Percentiles rank a stretch among this genome's conserved stretches.
Evolutionary conservation across 2,888 invertebrate species (phyloP).

Genomic region (Mechanitis messenoides): DNA sequence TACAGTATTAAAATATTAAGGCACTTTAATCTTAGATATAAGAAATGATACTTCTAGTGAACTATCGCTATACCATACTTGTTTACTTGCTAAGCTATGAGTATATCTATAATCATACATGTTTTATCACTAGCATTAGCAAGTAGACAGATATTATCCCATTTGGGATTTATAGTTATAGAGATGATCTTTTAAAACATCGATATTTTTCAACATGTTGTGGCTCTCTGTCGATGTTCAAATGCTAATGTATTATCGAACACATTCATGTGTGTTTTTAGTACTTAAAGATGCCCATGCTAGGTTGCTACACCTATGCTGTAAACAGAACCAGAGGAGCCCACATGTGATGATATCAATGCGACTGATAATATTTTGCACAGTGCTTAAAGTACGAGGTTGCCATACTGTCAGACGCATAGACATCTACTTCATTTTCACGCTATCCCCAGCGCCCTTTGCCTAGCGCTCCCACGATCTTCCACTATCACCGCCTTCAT

Average conservation of each 20-base stretch:
- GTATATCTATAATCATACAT: constrained; percentile 31
- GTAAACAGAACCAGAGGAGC: constrained; percentile 23
- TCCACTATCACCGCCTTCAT: constrained; percentile 63
- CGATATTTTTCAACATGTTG: constrained; percentile 33
- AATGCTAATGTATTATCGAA: constrained; percentile 13
- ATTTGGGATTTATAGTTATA: constrained; percentile 22
- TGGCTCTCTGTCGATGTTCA: constrained; percentile 21
- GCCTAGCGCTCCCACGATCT: constrained; percentile 67
- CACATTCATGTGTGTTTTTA: constrained; percentile 17
- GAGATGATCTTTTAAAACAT: constrained; percentile 37
- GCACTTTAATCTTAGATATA: constrained; percentile 24
- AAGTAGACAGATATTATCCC: constrained; percentile 35
- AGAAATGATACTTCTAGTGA: constrained; percentile 38
- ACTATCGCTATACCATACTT: constrained; percentile 43
- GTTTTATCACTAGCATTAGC: constrained; percentile 29
- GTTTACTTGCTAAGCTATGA: constrained; percentile 42
- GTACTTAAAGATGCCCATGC: constrained; percentile 22
- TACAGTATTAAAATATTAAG: constrained; percentile 45
- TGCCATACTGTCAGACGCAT: constrained; percentile 35
- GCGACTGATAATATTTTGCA: constrained; percentile 37
- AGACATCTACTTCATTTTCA: constrained; percentile 38
- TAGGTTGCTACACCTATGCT: constrained; percentile 7
- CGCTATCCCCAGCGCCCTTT: constrained; percentile 60
- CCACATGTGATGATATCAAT: constrained; percentile 35
- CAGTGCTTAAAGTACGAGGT: constrained; percentile 28